These are phyloP conservation scores for Tangara arthus DNA, from an alignment of 2,797 vertebrate genomes.

Conservation along the genomic window DNA sequence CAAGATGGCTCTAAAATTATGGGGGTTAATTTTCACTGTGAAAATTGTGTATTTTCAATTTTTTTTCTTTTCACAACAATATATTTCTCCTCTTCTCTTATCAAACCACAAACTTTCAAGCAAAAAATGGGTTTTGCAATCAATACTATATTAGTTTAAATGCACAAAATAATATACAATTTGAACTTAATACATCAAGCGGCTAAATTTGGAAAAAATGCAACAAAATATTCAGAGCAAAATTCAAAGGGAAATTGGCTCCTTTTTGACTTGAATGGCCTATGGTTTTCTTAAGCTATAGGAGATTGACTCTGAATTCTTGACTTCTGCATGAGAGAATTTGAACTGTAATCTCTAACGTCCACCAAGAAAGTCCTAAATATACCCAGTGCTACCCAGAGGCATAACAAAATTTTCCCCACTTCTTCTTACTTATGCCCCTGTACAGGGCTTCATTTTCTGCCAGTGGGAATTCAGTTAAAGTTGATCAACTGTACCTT, in stretches of 20 bases:
- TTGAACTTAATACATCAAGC: not conserved
- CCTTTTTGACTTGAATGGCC: not conserved
- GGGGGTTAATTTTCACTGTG: not conserved
- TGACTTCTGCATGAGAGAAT: not conserved
- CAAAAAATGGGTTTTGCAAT: fast-evolving
- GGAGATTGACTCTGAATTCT: not conserved
- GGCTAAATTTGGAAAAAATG: not conserved
- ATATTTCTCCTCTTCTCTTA: not conserved
- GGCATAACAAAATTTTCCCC: not conserved
- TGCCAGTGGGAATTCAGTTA: not conserved
- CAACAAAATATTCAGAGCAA: not conserved
- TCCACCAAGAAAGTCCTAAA: not conserved
- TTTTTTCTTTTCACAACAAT: not conserved
- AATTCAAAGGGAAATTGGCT: not conserved
- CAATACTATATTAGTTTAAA: not conserved
- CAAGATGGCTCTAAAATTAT: not conserved
- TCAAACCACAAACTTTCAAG: not conserved
- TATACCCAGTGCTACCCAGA: not conserved
- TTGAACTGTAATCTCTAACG: not conserved
- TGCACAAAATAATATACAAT: not conserved
- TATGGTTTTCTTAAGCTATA: not conserved
- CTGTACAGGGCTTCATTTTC: not conserved
- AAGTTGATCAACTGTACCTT: not conserved
- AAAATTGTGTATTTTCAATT: not conserved
- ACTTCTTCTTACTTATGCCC: not conserved